Conservation (phyloP, 1,140 invertebrate species). For the Psix sp. region DNA sequence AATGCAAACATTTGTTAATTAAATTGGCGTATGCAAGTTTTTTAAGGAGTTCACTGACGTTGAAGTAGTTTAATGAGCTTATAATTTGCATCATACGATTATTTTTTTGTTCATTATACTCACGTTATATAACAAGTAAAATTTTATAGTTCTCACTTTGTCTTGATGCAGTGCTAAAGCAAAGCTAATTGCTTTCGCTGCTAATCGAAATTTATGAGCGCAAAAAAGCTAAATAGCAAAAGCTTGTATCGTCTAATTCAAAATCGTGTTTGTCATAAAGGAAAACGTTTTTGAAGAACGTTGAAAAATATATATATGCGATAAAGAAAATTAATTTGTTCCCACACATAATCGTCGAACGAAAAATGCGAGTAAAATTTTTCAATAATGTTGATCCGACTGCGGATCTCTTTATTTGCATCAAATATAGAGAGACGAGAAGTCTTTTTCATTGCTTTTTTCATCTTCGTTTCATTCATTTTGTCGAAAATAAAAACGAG, state of each 20-base stretch:
- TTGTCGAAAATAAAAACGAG: neutral
- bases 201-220: slow-evolving; percentile 61
- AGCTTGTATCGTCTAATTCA: slow-evolving; percentile 18
- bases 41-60: too few relatives aligned
- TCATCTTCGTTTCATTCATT: too few relatives aligned
- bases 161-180: slow-evolving; percentile 17
- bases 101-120: slow-evolving; percentile 8
- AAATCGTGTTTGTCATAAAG: neutral
- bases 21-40: too few relatives aligned
- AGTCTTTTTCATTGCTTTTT: too few relatives aligned
- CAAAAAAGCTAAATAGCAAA: slow-evolving; percentile 28
- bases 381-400: too few relatives aligned
- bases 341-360: too few relatives aligned
- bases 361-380: too few relatives aligned
- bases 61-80: slow-evolving; percentile 18
- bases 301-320: slow-evolving; percentile 4
- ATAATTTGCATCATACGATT: slow-evolving; percentile 16
- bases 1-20: too few relatives aligned
- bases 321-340: neutral
- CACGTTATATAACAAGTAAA: neutral
- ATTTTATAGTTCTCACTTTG: slow-evolving; percentile 22
- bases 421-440: too few relatives aligned
- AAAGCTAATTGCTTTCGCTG: slow-evolving; percentile 52
- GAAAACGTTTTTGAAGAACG: slow-evolving; percentile 4
- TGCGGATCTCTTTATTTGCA: too few relatives aligned